Conservation (phyloP, 2,888 invertebrate species). For the Drosophila lacicola region DNA sequence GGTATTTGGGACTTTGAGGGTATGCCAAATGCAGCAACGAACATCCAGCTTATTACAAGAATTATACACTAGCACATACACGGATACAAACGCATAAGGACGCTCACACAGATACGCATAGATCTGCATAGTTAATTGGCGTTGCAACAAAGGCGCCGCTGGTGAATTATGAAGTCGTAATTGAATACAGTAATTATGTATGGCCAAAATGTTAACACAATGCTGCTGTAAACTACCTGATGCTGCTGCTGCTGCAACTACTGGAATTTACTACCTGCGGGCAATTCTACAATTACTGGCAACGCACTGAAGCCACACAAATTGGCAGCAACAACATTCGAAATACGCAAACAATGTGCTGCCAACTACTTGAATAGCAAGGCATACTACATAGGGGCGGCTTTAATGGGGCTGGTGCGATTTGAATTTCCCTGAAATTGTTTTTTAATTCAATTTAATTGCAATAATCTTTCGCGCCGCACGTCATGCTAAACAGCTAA, state of each 20-base stretch:
- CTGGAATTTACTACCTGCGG: constrained; percentile 31
- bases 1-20: constrained; percentile 29
- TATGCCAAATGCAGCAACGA: constrained; percentile 31
- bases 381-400: not conserved
- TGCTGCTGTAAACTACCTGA: constrained; percentile 16
- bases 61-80: constrained; percentile 25
- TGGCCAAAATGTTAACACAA: constrained; percentile 32
- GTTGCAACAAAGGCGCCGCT: constrained; percentile 12
- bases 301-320: constrained; percentile 29
- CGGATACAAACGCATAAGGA: constrained; percentile 3
- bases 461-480: constrained; percentile 15
- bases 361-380: not conserved
- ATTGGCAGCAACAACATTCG: constrained; percentile 22
- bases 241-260: constrained; percentile 1
- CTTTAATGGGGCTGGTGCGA: constrained; percentile 1
- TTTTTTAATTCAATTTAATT: constrained; percentile 31
- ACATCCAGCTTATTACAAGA: constrained; percentile 52
- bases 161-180: constrained; percentile 66
- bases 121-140: constrained; percentile 4
- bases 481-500: constrained; percentile 8
- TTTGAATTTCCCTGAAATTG: not conserved
- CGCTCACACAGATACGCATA: not conserved
- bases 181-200: constrained; percentile 70
- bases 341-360: constrained; percentile 36
- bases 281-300: constrained; percentile 42